Percentiles rank a stretch among this genome's conserved stretches.
phyloP scores from a whole-genome alignment of 2,888 invertebrate species.

The Bursaphelenchus okinawaensis region DNA sequence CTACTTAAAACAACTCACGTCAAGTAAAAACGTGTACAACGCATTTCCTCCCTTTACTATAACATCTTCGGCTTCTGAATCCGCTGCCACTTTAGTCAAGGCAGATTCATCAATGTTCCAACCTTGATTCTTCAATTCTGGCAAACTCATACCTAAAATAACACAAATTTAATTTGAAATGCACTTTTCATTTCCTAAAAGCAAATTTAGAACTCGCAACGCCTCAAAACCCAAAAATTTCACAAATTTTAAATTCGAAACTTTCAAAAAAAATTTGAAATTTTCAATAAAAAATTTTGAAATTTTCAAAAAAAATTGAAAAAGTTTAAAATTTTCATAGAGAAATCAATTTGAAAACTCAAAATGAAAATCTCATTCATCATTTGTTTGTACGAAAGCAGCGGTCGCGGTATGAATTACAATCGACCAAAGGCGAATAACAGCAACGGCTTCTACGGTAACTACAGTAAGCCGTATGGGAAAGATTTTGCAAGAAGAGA shows the following conservation, averaged over 20 bases:
- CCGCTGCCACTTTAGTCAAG: constrained; percentile 10
- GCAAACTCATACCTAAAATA: constrained; percentile 13
- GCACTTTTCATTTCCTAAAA: neutral
- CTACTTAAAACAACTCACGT: constrained; percentile 20
- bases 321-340: too few species aligned
- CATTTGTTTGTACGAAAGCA: neutral
- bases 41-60: neutral
- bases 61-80: constrained; percentile 11
- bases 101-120: constrained; percentile 22
- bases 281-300: too few species aligned
- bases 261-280: too few species aligned
- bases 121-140: constrained; percentile 15
- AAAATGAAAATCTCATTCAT: neutral
- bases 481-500: neutral
- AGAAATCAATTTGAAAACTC: too few species aligned
- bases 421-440: neutral
- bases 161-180: neutral
- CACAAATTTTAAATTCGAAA: too few species aligned
- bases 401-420: neutral
- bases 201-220: neutral
- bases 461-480: neutral
- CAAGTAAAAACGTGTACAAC: constrained; percentile 12
- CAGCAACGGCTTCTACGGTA: neutral
- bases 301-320: too few species aligned
- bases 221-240: too few species aligned